Evolutionary conservation across 2,113 vertebrate genomes (phyloP).

Genomic region (Podiceps cristatus): DNA sequence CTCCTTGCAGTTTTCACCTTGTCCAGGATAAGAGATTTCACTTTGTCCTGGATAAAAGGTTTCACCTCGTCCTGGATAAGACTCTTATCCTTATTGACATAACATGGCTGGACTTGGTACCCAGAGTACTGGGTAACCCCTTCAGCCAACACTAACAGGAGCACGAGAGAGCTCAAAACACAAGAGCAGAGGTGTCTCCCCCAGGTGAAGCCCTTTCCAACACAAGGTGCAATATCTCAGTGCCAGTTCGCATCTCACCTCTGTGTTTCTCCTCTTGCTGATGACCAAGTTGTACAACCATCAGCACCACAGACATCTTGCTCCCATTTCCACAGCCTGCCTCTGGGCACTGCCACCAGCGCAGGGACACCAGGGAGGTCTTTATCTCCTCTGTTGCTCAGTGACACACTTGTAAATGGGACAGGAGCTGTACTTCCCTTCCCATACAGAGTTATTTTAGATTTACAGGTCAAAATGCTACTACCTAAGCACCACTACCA

Average conservation of each 20-base stretch:
- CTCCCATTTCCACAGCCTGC: not conserved
- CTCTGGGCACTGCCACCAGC: not conserved
- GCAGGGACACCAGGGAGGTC: not conserved
- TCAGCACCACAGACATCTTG: not conserved
- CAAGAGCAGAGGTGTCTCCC: not conserved
- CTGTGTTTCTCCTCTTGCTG: not conserved
- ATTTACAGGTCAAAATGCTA: not conserved
- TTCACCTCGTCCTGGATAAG: not conserved
- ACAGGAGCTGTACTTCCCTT: not conserved
- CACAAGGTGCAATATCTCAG: not conserved
- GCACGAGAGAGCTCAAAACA: not conserved
- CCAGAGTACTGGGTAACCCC: not conserved
- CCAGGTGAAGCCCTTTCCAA: not conserved
- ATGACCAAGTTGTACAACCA: not conserved
- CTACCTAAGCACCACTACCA: not conserved
- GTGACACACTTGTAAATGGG: not conserved
- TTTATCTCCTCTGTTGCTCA: not conserved
- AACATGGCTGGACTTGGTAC: not conserved
- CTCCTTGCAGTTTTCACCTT: not conserved
- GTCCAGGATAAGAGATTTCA: not conserved
- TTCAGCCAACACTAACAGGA: not conserved
- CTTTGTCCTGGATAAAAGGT: not conserved
- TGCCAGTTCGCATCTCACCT: not conserved
- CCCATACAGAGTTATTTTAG: not conserved
- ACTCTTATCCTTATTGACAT: not conserved